Conservation (phyloP, 1,140 invertebrate species). For the Drosophila rhopaloa region DNA sequence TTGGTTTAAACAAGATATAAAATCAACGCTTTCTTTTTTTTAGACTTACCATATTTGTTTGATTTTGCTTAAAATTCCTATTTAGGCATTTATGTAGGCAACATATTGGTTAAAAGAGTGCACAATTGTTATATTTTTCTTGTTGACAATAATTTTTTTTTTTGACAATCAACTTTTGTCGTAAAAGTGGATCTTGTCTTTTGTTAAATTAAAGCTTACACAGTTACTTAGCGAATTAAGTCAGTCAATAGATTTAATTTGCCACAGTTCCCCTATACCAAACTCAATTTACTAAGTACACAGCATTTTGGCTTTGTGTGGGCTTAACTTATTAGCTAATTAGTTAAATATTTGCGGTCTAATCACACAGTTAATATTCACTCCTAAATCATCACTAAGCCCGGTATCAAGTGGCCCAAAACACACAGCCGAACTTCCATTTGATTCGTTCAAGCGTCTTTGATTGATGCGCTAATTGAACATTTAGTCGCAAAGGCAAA, state of each 20-base stretch:
- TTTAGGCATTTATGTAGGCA: too few relatives aligned
- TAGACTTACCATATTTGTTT: too few relatives aligned
- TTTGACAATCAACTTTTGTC: too few relatives aligned
- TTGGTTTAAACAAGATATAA: too few relatives aligned
- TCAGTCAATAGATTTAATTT: constrained; percentile 4
- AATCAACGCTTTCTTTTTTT: too few relatives aligned
- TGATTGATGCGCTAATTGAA: constrained; percentile 75
- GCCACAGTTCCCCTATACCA: constrained; percentile 1
- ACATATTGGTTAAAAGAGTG: too few relatives aligned
- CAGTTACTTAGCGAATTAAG: constrained; percentile 9
- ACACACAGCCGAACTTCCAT: constrained; percentile 28
- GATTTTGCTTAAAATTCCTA: too few relatives aligned
- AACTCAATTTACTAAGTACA: constrained; percentile 11
- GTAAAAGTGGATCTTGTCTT: too few relatives aligned
- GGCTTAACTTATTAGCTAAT: constrained; percentile 65
- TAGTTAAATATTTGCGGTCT: constrained; percentile 64
- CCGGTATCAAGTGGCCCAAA: constrained; percentile 36
- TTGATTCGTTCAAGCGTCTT: constrained; percentile 35
- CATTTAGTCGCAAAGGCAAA: constrained; percentile 59
- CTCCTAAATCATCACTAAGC: constrained; percentile 35
- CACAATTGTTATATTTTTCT: too few relatives aligned
- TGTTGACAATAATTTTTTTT: too few relatives aligned
- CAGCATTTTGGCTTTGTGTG: constrained; percentile 23
- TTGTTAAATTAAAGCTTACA: not conserved
- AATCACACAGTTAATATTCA: constrained; percentile 52